Evolutionary conservation across 1,140 invertebrate genomes (phyloP), one percentile per base, ranked within the genome.

Genomic region (Anagrus nilaparvatae): DNA sequence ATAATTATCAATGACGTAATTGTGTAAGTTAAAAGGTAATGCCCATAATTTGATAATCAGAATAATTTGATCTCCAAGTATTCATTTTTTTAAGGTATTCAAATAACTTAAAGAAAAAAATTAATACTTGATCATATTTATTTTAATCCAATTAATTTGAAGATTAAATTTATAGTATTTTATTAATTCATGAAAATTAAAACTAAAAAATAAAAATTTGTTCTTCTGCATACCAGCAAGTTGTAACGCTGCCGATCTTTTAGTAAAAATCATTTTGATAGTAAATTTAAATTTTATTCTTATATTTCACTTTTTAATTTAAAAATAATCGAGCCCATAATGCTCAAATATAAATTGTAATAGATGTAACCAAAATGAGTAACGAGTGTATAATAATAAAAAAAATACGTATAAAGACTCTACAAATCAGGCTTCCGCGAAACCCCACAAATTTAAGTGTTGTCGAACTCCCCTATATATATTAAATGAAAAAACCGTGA

Each of bases 381-480:
- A 40, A 27, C 24, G 12, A 12, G 12, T 27, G 24, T 7, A 27
- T 27, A 27, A 4, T n/a, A 40, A 39, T 23, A 44, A 44, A 28
- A 38, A n/a, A 19, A 44, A 14, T 2, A 44, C 3, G 4, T 7
- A 17, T 2, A 19, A 7, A n/a, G 4, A 34, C 24, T 39, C 16
- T 3, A 39, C 5, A 12, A 20, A 20, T 14, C 35, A 52, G 63
- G 63, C 61, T 66, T 64, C 63, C 44, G 29, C 40, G 59, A 64
- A 66, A 52, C 57, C 63, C 33, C 37, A 42, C 49, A 58, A 61
- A 49, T 43, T 42, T 51, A 42, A 45, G 53, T 63, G 61, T 64
- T 63, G 58, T 62, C 56, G 60, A 61, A 59, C 58, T 19, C 50
- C 51, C 39, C 13, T 17, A 18, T 36, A 12, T 24, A 1, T 30